These are phyloP conservation scores for Platycheirus albimanus DNA, from an alignment of 2,888 invertebrate genomes.

Conservation along the genomic window DNA sequence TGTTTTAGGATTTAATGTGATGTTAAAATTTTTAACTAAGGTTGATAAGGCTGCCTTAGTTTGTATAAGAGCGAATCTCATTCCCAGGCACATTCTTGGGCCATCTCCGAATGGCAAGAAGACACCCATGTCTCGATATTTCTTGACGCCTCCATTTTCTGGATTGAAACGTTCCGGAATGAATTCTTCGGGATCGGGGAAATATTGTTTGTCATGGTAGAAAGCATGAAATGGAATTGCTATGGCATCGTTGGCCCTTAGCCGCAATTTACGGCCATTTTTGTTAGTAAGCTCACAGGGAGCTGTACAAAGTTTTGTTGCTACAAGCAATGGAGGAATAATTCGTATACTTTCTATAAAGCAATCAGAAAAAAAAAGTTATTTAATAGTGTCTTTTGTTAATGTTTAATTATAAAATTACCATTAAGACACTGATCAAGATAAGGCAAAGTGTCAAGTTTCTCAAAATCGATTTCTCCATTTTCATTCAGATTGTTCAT, in stretches of 20 bases:
- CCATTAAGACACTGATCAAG: constrained; percentile 78
- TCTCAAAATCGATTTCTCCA: constrained; percentile 76
- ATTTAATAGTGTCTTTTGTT: neutral
- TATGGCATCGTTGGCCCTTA: constrained; percentile 74
- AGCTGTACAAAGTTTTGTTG: constrained; percentile 77
- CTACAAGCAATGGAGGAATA: too few relatives aligned
- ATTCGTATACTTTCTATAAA: too few relatives aligned
- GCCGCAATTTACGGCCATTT: constrained; percentile 62
- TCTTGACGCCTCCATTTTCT: constrained; percentile 77
- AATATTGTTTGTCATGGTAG: constrained; percentile 83
- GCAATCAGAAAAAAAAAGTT: constrained; percentile 74
- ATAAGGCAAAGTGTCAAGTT: constrained; percentile 77
- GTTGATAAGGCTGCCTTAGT: neutral
- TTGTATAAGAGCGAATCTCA: neutral
- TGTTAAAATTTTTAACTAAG: neutral
- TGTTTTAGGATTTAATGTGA: neutral
- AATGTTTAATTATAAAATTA: constrained; percentile 36
- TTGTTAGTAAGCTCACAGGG: constrained; percentile 70
- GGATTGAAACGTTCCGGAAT: constrained; percentile 84
- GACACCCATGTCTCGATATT: constrained; percentile 76
- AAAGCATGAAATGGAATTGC: constrained; percentile 73
- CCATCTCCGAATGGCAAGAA: constrained; percentile 82
- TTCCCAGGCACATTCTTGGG: constrained; percentile 82
- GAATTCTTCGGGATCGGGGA: constrained; percentile 83
- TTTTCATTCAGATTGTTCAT: constrained; percentile 63